Evolutionary conservation across 2,113 vertebrate genomes (phyloP).

Genomic region (Cricetomys ansorgei): DNA sequence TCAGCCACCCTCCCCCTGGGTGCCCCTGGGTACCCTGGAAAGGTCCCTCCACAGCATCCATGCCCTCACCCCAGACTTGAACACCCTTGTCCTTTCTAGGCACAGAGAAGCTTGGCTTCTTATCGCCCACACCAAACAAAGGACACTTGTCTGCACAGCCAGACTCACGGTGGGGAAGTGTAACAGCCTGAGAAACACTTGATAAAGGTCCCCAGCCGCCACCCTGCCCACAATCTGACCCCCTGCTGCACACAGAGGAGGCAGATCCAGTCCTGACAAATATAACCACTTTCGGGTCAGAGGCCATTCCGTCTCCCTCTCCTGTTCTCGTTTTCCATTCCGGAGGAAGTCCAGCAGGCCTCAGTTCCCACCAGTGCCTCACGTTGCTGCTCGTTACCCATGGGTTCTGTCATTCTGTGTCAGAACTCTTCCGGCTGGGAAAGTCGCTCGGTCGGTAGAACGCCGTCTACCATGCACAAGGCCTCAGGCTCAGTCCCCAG

Average conservation of each 20-base stretch:
- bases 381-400: background rate
- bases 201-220: background rate
- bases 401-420: background rate
- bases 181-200: slow-evolving; percentile 1
- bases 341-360: background rate
- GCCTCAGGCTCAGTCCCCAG: background rate
- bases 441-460: background rate
- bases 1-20: background rate
- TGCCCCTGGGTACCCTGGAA: background rate
- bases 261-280: background rate
- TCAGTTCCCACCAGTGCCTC: background rate
- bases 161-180: background rate
- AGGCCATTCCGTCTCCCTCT: background rate
- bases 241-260: rapidly evolving
- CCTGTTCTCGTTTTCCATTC: background rate
- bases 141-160: background rate
- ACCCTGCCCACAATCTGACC: background rate
- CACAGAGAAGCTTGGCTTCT: too few relatives aligned
- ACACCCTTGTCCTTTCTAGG: background rate
- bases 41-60: background rate
- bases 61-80: background rate
- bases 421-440: background rate
- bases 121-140: slow-evolving; percentile 14
- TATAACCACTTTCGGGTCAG: background rate
- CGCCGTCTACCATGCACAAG: background rate